Evolutionary conservation across 2,888 invertebrate species (phyloP), one percentile per base, ranked within the genome.

Genomic region (Saturnia japonica): DNA sequence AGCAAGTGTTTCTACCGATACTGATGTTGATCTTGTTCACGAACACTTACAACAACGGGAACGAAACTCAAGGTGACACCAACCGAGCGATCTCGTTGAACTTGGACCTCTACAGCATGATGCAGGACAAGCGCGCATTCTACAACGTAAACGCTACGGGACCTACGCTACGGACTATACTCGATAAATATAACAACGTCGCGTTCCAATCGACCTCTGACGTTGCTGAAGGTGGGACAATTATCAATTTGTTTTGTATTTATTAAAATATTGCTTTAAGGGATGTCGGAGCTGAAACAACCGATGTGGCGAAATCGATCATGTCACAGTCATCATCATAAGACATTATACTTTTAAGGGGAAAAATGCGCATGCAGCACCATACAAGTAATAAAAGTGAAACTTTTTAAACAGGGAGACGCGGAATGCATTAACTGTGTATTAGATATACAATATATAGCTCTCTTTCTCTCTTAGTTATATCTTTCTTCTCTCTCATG

Each of bases 1-100:
- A 91, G 91, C 88, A 89, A 88, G 67, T 87, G 1, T 0, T 88
- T 0, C n/a, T 88, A 0, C 91, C 91, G 0, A 73, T 90, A 7
- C 0, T 74, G 0, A 34, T 83, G 57, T 75, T 88, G 42, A 72
- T 73, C 47, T 2, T 77, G 8, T 72, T 85, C 69, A 84, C 86
- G 0, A 40, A 72, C 0, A 11, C 72, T 0, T 70, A 71, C n/a
- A 85, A 84, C 76, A 78, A 79, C 40, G 4, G 0, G n/a, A 6
- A 34, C 0, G 22, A 19, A 22, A 43, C 42, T 7, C 1, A 16
- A 2, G 40, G 34, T 11, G 34, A 45, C 42, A 16, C 4, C 43
- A 54, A 69, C 57, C 45, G 28, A 14, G 34, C 47, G 42, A 14
- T 45, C 69, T 9, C 73, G 0, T 67, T 90, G 73, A 73, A 85